These are phyloP conservation scores for Rotaria macrura DNA, from an alignment of 2,888 invertebrate genomes.

Conservation along the genomic window DNA sequence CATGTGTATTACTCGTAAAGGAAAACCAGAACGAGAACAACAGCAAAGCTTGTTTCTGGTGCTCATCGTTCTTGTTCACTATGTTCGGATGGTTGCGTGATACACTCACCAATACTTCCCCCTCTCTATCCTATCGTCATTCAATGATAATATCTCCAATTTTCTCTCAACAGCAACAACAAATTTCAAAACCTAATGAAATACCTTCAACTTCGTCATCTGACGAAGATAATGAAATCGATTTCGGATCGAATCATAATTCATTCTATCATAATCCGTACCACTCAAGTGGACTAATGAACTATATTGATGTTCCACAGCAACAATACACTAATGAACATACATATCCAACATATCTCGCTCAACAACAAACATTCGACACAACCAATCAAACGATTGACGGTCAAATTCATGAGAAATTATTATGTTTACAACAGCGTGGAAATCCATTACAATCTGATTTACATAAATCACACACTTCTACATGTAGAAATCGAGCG, in stretches of 20 bases:
- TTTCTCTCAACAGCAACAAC: neutral
- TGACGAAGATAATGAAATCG: neutral
- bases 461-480: neutral
- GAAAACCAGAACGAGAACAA: neutral
- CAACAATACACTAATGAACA: neutral
- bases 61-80: neutral
- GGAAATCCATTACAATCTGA: neutral
- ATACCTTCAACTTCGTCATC: neutral
- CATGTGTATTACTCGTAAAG: neutral
- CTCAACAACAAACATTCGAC: neutral
- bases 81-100: neutral
- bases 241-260: neutral
- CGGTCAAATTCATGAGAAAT: neutral
- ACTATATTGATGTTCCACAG: neutral
- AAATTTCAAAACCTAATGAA: neutral
- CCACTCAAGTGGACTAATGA: neutral
- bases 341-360: constrained; percentile 8
- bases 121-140: neutral
- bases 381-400: neutral
- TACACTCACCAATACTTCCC: neutral
- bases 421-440: neutral
- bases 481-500: neutral
- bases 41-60: neutral
- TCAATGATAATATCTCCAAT: neutral
- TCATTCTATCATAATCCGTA: constrained; percentile 18